phyloP scores from a whole-genome alignment of 2,888 invertebrate genomes.

The Corbicula japonica region DNA sequence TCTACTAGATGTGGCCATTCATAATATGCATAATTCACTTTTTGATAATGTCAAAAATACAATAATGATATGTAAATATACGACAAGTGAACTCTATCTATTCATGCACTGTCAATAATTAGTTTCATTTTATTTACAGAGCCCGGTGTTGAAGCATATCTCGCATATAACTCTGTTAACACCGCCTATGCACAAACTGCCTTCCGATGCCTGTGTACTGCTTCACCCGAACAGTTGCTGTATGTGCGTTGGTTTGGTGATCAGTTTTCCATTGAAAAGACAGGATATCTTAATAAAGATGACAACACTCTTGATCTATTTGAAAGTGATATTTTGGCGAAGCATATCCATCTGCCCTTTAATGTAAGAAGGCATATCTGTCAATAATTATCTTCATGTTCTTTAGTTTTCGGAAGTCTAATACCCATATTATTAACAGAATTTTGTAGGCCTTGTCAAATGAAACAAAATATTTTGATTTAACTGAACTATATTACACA shows the following conservation, averaged over 20 bases:
- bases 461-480: too few species aligned
- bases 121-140: background rate
- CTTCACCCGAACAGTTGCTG: background rate
- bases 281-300: background rate
- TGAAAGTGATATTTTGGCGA: slow-evolving; percentile 1
- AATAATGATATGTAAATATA: too few species aligned
- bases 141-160: background rate
- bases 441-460: background rate
- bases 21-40: too few species aligned
- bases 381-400: background rate
- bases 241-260: slow-evolving; percentile 1
- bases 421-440: background rate
- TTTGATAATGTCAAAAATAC: too few species aligned
- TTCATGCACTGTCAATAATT: too few species aligned
- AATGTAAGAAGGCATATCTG: background rate
- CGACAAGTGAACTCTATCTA: too few species aligned
- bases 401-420: background rate
- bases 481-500: too few species aligned
- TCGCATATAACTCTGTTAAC: background rate
- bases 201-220: slow-evolving; percentile 12
- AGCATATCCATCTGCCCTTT: slow-evolving; percentile 14
- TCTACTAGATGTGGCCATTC: too few species aligned
- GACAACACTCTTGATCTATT: background rate
- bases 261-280: background rate
- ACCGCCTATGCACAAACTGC: background rate